These are phyloP conservation scores for Pogonognathellus flavescens DNA, from an alignment of 1,140 invertebrate genomes.

Conservation along the genomic window DNA sequence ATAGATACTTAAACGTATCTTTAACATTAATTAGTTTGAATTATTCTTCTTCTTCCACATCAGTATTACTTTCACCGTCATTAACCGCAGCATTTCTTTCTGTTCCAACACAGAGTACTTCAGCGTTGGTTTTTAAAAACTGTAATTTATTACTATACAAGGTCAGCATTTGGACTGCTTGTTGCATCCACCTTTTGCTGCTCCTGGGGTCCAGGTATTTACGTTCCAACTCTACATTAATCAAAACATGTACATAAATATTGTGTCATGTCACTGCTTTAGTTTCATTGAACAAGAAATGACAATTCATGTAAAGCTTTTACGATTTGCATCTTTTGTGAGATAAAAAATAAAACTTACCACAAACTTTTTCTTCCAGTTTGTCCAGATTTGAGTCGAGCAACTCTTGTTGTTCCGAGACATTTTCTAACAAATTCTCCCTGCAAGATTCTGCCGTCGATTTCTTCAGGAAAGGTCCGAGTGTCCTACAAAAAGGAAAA, in stretches of 20 bases:
- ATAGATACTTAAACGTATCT: too few species aligned
- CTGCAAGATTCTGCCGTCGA: constrained; percentile 61
- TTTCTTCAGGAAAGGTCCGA: constrained; percentile 5
- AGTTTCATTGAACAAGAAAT: neutral
- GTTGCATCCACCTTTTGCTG: neutral
- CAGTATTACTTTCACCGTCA: too few species aligned
- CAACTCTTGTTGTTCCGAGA: constrained; percentile 58
- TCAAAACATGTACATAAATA: neutral
- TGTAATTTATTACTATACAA: constrained; percentile 20
- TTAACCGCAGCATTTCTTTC: neutral
- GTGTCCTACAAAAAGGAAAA: neutral
- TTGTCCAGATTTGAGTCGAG: constrained; percentile 62
- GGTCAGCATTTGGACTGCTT: neutral
- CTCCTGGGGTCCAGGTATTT: constrained; percentile 17
- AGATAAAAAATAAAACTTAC: constrained; percentile 57
- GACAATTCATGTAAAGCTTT: too few species aligned
- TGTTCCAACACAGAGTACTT: neutral
- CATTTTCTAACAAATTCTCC: constrained; percentile 51
- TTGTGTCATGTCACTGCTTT: too few species aligned
- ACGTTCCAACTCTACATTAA: neutral
- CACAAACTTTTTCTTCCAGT: constrained; percentile 58
- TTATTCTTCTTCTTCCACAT: too few species aligned
- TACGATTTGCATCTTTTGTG: neutral
- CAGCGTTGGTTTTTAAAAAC: constrained; percentile 5
- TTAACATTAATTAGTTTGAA: too few species aligned